phyloP scores from a whole-genome alignment of 2,888 invertebrate species.

The Enchytraeus crypticus region DNA sequence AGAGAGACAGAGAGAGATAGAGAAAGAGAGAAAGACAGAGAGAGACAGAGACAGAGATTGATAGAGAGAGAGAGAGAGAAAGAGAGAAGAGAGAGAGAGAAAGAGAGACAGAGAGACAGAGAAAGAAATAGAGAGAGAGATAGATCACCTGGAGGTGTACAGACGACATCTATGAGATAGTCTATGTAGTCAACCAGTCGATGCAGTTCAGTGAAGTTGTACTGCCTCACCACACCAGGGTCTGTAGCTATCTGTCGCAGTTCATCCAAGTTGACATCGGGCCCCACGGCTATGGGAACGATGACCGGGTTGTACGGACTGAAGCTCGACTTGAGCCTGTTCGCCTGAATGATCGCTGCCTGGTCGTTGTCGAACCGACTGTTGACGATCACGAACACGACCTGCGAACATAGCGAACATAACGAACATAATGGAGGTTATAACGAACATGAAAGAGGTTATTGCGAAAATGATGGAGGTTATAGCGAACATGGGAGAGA shows the following conservation, averaged over 20 bases:
- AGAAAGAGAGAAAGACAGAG: too few species aligned
- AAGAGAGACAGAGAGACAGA: background rate
- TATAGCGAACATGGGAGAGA: too few species aligned
- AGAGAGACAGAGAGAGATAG: too few species aligned
- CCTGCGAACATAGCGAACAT: background rate
- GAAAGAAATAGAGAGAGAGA: background rate
- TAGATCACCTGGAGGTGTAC: background rate
- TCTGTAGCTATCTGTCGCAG: constrained; percentile 9
- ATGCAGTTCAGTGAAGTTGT: background rate
- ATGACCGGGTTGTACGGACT: background rate
- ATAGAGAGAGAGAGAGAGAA: background rate
- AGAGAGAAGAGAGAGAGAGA: background rate
- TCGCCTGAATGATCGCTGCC: constrained; percentile 1
- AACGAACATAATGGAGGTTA: too few species aligned
- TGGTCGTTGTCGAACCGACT: constrained; percentile 4
- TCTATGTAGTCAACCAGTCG: background rate
- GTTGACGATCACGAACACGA: background rate
- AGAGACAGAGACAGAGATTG: background rate
- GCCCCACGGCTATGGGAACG: constrained; percentile 3
- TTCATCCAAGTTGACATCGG: constrained; percentile 6
- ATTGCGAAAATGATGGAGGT: too few species aligned
- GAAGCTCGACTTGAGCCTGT: background rate
- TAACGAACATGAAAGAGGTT: too few species aligned
- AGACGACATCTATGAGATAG: background rate
- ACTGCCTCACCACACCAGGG: background rate